Conservation (phyloP, 2,888 invertebrate genomes). For the Stenolophus ochropezus region DNA sequence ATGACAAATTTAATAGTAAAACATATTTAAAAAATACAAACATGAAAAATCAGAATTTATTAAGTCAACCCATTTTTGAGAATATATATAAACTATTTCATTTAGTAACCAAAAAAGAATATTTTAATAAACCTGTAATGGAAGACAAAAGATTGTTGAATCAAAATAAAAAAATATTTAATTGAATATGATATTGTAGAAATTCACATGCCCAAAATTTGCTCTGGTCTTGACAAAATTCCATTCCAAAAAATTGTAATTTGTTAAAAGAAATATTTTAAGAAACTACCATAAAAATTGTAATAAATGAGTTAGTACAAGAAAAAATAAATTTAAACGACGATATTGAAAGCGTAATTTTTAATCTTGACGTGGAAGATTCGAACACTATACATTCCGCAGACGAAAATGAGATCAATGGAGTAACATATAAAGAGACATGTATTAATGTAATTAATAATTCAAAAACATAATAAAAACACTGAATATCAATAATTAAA, state of each 20-base stretch:
- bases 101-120: constrained; percentile 36
- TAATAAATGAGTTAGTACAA: constrained; percentile 1
- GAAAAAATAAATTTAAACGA: constrained; percentile 40
- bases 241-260: constrained; percentile 31
- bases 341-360: constrained; percentile 36
- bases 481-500: constrained; percentile 1
- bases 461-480: constrained; percentile 36
- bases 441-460: constrained; percentile 43
- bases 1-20: constrained; percentile 40
- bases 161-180: constrained; percentile 16
- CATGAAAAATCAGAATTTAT: constrained; percentile 19
- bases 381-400: constrained; percentile 31
- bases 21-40: constrained; percentile 35
- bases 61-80: constrained; percentile 39
- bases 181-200: constrained; percentile 30
- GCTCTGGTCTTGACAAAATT: constrained; percentile 16
- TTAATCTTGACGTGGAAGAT: constrained; percentile 27
- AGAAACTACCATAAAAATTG: constrained; percentile 45
- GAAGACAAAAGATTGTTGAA: constrained; percentile 20
- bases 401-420: constrained; percentile 36
- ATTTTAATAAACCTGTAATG: constrained; percentile 29
- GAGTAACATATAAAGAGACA: constrained; percentile 33
- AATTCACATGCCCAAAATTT: constrained; percentile 40
- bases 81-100: constrained; percentile 51
- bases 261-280: constrained; percentile 29